Evolutionary conservation across 2,797 vertebrate genomes (phyloP).

Genomic region (Anomalospiza imberbis): DNA sequence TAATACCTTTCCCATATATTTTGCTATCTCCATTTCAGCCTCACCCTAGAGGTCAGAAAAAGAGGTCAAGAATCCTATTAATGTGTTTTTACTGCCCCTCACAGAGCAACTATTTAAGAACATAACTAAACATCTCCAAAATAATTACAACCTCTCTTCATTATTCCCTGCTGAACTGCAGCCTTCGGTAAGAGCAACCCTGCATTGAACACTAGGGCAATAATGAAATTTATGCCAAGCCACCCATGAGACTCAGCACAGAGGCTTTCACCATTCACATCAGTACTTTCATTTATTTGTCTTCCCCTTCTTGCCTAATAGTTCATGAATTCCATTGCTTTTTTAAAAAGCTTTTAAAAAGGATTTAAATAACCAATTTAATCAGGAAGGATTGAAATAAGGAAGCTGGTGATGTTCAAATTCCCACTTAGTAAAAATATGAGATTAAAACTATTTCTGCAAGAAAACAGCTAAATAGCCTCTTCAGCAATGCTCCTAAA

Average conservation of each 20-base stretch:
- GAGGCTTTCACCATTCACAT: background rate
- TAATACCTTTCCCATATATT: background rate
- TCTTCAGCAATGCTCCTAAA: background rate
- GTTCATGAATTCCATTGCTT: background rate
- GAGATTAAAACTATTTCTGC: background rate
- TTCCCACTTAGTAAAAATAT: background rate
- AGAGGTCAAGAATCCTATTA: background rate
- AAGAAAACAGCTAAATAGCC: background rate
- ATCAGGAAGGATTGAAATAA: background rate
- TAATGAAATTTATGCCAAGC: background rate
- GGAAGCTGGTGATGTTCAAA: background rate
- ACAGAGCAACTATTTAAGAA: background rate
- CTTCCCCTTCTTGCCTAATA: background rate
- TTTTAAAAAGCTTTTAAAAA: background rate
- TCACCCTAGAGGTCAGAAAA: background rate
- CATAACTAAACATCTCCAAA: background rate
- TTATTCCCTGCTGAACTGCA: background rate
- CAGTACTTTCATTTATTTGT: background rate
- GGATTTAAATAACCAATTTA: background rate
- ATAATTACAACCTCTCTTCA: background rate
- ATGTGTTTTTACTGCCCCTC: background rate
- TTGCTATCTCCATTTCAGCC: background rate
- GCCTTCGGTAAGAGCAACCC: background rate
- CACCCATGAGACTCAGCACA: background rate
- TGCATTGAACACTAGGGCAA: background rate